Evolutionary conservation across 2,113 vertebrate species (phyloP).

Genomic region (Empidonax alnorum): DNA sequence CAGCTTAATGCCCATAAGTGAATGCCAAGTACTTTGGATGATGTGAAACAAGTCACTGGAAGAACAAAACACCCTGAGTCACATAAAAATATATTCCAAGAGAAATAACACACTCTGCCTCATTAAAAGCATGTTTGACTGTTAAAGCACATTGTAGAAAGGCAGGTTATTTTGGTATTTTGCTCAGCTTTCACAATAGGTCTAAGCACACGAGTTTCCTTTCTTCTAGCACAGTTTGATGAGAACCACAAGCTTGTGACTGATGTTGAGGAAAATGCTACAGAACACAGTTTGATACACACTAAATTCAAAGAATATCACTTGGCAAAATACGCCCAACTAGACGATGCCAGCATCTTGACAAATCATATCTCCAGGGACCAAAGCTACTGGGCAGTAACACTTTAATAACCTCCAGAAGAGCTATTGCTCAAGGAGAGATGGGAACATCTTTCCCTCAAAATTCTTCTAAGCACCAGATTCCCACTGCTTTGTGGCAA

Average conservation of each 20-base stretch:
- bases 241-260: not conserved
- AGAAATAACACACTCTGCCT: conserved; percentile 17
- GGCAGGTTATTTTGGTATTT: not conserved
- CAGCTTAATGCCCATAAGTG: conserved; percentile 7
- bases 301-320: not conserved
- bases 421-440: not conserved
- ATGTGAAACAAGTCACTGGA: conserved; percentile 39
- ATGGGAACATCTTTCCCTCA: not conserved
- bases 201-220: not conserved
- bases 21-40: conserved; percentile 10
- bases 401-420: not conserved
- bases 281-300: not conserved
- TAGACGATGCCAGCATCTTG: not conserved
- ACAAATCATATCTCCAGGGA: not conserved
- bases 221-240: not conserved
- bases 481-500: not conserved
- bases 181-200: conserved; percentile 8
- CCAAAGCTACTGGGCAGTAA: not conserved
- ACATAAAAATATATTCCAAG: conserved; percentile 28
- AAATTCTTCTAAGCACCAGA: not conserved
- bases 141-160: conserved; percentile 35
- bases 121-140: conserved; percentile 28
- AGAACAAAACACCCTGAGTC: conserved; percentile 54
- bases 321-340: not conserved
- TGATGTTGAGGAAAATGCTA: not conserved